Evolutionary conservation across 2,797 vertebrate genomes (phyloP).

Genomic region (Cyprinella venusta): DNA sequence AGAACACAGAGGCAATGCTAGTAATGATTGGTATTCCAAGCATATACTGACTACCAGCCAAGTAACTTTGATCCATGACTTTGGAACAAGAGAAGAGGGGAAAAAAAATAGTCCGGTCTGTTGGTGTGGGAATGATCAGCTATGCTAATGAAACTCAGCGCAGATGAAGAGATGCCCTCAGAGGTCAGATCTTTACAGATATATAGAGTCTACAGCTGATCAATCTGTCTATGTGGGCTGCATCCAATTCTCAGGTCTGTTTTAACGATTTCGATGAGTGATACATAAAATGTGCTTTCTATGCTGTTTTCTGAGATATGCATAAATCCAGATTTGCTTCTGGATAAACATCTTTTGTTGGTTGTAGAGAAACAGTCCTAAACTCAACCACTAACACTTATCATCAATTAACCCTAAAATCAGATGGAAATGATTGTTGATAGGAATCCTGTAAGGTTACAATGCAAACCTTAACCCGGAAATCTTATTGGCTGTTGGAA

Average conservation of each 20-base stretch:
- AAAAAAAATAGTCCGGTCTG: slow-evolving; percentile 31
- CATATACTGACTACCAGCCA: slow-evolving; percentile 30
- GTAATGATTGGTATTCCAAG: slow-evolving; percentile 45
- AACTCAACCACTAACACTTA: too few relatives aligned
- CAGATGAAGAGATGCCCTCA: slow-evolving; percentile 41
- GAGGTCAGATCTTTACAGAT: slow-evolving; percentile 50
- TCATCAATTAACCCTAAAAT: background rate
- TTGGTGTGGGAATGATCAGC: slow-evolving; percentile 46
- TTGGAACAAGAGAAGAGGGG: slow-evolving; percentile 46
- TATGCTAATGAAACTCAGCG: slow-evolving; percentile 40
- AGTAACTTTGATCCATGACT: slow-evolving; percentile 64
- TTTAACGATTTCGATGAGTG: background rate
- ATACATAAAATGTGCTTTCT: background rate
- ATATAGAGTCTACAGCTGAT: slow-evolving; percentile 32
- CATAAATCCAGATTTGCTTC: background rate
- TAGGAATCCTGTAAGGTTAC: background rate
- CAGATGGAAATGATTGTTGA: background rate
- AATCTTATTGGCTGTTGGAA: background rate
- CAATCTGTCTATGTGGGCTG: slow-evolving; percentile 47
- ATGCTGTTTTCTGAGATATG: background rate
- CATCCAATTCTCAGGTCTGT: background rate
- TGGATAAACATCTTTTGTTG: background rate
- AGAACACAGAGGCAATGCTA: slow-evolving; percentile 32
- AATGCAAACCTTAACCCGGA: background rate
- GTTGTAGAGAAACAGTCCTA: background rate